These are phyloP conservation scores for Galeruca laticollis DNA, from an alignment of 2,888 invertebrate species.

Conservation along the genomic window DNA sequence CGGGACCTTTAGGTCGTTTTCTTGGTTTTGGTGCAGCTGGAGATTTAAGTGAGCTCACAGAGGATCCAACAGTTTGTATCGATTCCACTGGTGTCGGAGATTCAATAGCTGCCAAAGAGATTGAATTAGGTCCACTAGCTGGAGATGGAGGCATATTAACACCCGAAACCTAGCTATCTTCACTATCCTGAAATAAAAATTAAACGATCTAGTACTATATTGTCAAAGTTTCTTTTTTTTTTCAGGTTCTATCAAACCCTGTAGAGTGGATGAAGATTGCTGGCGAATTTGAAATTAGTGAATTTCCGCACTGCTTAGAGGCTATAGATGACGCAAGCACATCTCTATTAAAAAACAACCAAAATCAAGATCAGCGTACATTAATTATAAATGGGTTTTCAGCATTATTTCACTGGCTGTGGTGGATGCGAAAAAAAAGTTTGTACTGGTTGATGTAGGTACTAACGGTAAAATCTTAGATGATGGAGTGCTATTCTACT, in stretches of 20 bases:
- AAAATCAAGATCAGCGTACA: too few species aligned
- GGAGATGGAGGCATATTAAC: background rate
- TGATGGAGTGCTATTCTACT: too few species aligned
- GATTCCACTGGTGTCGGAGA: background rate
- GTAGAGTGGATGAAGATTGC: constrained; percentile 24
- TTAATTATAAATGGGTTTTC: too few species aligned
- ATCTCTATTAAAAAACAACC: too few species aligned
- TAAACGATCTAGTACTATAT: background rate
- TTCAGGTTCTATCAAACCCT: constrained; percentile 25
- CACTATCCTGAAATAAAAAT: constrained; percentile 18
- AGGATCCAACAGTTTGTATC: constrained; percentile 13
- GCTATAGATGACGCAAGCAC: too few species aligned
- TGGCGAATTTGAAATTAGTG: constrained; percentile 22
- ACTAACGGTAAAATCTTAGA: too few species aligned
- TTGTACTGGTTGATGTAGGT: constrained; percentile 36
- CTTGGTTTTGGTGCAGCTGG: constrained; percentile 15
- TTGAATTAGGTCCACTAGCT: background rate
- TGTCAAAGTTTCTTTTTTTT: constrained; percentile 1
- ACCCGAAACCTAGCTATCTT: background rate
- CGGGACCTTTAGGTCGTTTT: constrained; percentile 19
- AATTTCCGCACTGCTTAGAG: constrained; percentile 1
- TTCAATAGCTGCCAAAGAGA: background rate
- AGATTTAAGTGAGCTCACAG: constrained; percentile 7
- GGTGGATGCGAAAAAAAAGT: constrained; percentile 37
- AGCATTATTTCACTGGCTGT: constrained; percentile 40